phyloP scores from a whole-genome alignment of 2,113 vertebrate species.

The Brevimyrus niger region DNA sequence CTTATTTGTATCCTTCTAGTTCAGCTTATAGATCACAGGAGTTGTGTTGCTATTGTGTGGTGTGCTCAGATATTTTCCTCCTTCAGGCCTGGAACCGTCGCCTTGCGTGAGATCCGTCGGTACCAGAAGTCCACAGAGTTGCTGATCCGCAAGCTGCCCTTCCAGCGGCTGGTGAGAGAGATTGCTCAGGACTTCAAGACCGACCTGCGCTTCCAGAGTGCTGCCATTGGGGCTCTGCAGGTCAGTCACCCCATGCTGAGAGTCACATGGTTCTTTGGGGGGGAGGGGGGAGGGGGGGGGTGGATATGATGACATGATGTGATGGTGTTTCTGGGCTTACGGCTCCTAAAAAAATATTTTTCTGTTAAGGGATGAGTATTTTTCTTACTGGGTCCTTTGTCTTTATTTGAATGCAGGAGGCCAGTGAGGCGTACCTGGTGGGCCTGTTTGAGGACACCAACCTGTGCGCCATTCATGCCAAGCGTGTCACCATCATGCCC shows the following conservation, averaged over 20 bases:
- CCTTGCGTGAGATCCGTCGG: slow-evolving; percentile 72
- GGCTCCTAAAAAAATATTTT: not conserved
- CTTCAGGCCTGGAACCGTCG: slow-evolving; percentile 66
- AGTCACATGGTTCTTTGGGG: not conserved
- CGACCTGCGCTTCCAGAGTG: not conserved
- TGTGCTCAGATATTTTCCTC: not conserved
- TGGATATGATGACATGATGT: not conserved
- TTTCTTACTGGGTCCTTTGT: not conserved
- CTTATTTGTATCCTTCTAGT: not conserved
- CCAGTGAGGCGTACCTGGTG: slow-evolving; percentile 72
- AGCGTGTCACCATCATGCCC: slow-evolving; percentile 70
- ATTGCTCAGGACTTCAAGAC: not conserved
- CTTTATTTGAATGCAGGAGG: slow-evolving; percentile 52
- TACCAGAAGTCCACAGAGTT: slow-evolving; percentile 76
- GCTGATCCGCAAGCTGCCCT: slow-evolving; percentile 74
- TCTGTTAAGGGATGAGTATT: not conserved
- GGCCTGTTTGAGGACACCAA: slow-evolving; percentile 73
- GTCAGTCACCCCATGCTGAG: slow-evolving; percentile 26
- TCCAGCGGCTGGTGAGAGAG: slow-evolving; percentile 38
- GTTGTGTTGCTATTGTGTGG: not conserved
- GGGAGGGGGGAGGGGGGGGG: not conserved
- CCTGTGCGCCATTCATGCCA: slow-evolving; percentile 72
- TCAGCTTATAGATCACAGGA: not conserved
- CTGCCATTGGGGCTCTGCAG: slow-evolving; percentile 60
- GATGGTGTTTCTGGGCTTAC: not conserved